phyloP scores from a whole-genome alignment of 2,797 vertebrate species.

The Forpus xanthops region DNA sequence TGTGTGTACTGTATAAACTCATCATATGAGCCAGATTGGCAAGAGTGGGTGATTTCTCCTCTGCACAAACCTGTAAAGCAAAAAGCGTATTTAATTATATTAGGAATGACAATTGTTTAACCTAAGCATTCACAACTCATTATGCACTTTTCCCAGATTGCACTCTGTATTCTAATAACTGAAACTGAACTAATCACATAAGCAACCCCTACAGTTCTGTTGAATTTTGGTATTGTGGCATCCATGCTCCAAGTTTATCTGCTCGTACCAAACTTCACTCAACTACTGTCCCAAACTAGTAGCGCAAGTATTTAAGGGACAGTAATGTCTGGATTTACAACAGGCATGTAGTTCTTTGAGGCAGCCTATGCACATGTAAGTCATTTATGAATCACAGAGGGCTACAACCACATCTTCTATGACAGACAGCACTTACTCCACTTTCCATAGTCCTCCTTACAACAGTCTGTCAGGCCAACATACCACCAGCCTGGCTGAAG shows the following conservation, averaged over 20 bases:
- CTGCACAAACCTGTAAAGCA: constrained; percentile 83
- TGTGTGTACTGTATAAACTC: constrained; percentile 96
- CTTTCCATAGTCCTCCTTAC: background rate
- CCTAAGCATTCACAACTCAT: background rate
- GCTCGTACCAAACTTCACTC: background rate
- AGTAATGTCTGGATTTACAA: background rate
- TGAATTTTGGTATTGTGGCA: background rate
- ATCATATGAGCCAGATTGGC: constrained; percentile 99
- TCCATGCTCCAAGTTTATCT: background rate
- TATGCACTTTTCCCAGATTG: background rate
- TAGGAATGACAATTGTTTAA: background rate
- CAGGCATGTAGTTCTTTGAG: background rate
- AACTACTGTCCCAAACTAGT: fast-evolving
- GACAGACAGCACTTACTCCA: background rate
- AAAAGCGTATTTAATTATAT: background rate
- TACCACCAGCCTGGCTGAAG: background rate
- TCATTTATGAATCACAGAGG: background rate
- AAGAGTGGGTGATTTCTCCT: constrained; percentile 92
- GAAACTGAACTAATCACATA: background rate
- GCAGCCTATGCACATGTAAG: background rate
- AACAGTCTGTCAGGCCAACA: background rate
- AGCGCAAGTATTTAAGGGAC: background rate
- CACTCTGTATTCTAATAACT: background rate
- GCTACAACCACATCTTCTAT: background rate
- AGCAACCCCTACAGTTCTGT: background rate